Conservation (phyloP, 1,140 invertebrate genomes). For the Gonatopus flavifemur region DNA sequence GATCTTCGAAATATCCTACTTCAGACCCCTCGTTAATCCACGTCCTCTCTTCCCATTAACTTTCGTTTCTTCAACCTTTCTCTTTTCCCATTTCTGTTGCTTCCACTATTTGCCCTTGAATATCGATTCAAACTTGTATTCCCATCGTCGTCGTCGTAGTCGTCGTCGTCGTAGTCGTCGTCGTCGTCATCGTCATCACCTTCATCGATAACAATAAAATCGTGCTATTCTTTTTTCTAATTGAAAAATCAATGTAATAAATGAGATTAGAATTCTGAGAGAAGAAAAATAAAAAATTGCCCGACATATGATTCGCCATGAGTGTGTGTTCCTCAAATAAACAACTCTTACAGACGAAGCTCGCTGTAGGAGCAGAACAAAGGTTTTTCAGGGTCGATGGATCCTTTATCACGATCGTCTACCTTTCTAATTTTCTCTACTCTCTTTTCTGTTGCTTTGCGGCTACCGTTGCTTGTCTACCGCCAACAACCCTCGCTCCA, state of each 20-base stretch:
- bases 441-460: too few species aligned
- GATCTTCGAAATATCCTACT: constrained; percentile 12
- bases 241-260: too few species aligned
- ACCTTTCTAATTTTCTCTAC: too few species aligned
- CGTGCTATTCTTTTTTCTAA: too few species aligned
- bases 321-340: too few species aligned
- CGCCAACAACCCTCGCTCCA: constrained; percentile 5
- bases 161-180: constrained; percentile 14
- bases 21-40: constrained; percentile 18
- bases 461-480: constrained; percentile 8
- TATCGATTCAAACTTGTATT: constrained; percentile 2
- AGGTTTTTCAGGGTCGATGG: constrained; percentile 31
- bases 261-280: too few species aligned
- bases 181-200: constrained; percentile 12
- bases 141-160: constrained; percentile 5
- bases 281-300: too few species aligned
- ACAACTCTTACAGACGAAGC: too few species aligned
- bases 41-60: too few species aligned
- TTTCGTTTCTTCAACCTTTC: too few species aligned
- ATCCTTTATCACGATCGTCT: constrained; percentile 32
- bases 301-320: constrained; percentile 6
- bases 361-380: constrained; percentile 4
- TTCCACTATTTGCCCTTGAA: background rate
- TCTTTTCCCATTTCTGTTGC: background rate
- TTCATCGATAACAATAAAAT: too few species aligned